A percentile compares a stretch with the other conserved stretches of the same genome.
Conservation (phyloP, 2,888 invertebrate species). For the Drosophila mercatorum region DNA sequence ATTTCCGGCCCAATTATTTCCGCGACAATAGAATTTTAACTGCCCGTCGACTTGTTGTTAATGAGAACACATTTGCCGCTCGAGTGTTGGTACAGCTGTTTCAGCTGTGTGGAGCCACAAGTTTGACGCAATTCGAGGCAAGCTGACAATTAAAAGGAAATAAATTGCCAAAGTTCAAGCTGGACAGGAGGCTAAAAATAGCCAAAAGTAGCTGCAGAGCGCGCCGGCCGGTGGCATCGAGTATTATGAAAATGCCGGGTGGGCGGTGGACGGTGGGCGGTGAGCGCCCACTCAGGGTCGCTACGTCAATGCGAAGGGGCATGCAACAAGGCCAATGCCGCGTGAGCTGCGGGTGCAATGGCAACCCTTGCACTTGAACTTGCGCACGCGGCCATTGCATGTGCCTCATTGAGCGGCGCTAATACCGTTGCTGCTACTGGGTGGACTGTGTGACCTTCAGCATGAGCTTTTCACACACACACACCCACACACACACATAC, state of each 20-base stretch:
- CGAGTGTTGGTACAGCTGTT: not conserved
- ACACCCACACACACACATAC: constrained; percentile 16
- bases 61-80: not conserved
- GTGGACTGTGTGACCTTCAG: constrained; percentile 73
- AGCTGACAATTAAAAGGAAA: constrained; percentile 53
- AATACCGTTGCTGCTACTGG: constrained; percentile 22
- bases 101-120: not conserved
- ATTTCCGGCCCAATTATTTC: not conserved
- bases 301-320: constrained; percentile 50
- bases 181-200: constrained; percentile 37
- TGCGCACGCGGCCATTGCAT: constrained; percentile 76
- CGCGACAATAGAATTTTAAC: not conserved
- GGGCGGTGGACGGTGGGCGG: no score
- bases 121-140: constrained; percentile 25
- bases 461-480: constrained; percentile 60
- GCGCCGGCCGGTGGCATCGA: constrained; percentile 16
- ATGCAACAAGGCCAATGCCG: constrained; percentile 48
- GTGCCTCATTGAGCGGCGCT: constrained; percentile 48
- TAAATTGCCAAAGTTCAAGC: constrained; percentile 39
- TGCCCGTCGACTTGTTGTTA: not conserved
- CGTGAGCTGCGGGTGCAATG: constrained; percentile 50
- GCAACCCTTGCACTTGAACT: constrained; percentile 82
- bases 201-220: not conserved
- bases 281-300: constrained; percentile 49
- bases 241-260: constrained; percentile 16